Evolutionary conservation across 2,888 invertebrate genomes (phyloP).

Genomic region (Hybos culiciformis): DNA sequence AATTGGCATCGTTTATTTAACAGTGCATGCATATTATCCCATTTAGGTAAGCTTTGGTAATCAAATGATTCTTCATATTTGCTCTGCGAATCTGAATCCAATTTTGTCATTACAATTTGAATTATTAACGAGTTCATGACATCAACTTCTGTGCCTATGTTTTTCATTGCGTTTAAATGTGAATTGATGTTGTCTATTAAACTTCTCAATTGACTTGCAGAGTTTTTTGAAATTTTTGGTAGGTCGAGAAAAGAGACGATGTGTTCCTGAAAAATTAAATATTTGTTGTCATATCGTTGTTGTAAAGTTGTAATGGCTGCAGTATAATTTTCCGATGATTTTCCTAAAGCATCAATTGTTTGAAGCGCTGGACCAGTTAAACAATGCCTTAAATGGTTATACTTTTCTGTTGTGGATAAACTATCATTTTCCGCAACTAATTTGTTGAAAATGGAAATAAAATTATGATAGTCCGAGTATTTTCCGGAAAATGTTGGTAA

Average conservation of each 20-base stretch:
- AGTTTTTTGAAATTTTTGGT: neutral
- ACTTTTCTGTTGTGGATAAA: neutral
- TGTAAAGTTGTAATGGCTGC: neutral
- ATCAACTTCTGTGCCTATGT: too few species aligned
- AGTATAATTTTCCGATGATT: neutral
- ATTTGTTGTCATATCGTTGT: too few species aligned
- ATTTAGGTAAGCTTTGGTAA: too few species aligned
- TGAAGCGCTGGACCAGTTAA: too few species aligned
- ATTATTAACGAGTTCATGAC: too few species aligned
- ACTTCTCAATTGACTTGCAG: neutral
- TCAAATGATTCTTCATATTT: too few species aligned
- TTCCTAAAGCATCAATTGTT: neutral
- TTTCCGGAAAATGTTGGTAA: neutral
- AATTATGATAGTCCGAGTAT: slow-evolving; percentile 1
- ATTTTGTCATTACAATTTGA: too few species aligned
- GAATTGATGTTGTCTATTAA: neutral
- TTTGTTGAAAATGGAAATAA: neutral
- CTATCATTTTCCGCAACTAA: too few species aligned
- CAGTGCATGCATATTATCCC: too few species aligned
- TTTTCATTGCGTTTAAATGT: neutral
- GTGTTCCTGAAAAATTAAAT: too few species aligned
- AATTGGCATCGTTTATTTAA: too few species aligned
- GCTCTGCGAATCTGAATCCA: neutral
- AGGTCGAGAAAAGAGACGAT: too few species aligned
- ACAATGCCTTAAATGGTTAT: neutral